phyloP scores from a whole-genome alignment of 2,113 vertebrate species.

The Phyllostomus discolor region DNA sequence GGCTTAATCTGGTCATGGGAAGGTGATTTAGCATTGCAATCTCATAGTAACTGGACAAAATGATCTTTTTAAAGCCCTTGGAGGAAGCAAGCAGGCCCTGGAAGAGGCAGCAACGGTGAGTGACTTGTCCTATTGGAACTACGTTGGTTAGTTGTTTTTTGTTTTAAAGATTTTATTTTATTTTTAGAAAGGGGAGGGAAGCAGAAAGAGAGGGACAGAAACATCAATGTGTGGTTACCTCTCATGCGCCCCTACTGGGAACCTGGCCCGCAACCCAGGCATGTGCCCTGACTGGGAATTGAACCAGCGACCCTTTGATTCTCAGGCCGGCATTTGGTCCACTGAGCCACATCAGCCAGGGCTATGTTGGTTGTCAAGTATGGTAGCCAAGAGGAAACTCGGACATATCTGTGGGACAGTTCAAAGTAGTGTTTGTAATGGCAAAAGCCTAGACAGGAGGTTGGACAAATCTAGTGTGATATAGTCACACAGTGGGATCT shows the following conservation, averaged over 20 bases:
- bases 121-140: constrained; percentile 16
- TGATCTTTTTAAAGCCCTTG: constrained; percentile 69
- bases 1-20: neutral
- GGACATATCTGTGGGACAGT: neutral
- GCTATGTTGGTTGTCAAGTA: no score
- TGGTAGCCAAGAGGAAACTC: neutral
- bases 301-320: no score
- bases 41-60: neutral
- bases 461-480: neutral
- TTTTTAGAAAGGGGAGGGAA: no score
- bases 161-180: no score
- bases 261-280: no score
- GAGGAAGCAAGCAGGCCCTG: constrained; percentile 69
- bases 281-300: no score
- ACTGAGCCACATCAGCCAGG: no score
- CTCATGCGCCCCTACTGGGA: no score
- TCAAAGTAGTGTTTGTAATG: neutral
- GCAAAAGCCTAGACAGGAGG: neutral
- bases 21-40: neutral
- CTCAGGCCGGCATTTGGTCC: no score
- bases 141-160: neutral
- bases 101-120: constrained; percentile 78
- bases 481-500: neutral
- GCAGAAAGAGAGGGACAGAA: no score
- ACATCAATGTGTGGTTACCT: no score